phyloP scores from a whole-genome alignment of 2,113 vertebrate genomes.

The Coracopsis vasa region DNA sequence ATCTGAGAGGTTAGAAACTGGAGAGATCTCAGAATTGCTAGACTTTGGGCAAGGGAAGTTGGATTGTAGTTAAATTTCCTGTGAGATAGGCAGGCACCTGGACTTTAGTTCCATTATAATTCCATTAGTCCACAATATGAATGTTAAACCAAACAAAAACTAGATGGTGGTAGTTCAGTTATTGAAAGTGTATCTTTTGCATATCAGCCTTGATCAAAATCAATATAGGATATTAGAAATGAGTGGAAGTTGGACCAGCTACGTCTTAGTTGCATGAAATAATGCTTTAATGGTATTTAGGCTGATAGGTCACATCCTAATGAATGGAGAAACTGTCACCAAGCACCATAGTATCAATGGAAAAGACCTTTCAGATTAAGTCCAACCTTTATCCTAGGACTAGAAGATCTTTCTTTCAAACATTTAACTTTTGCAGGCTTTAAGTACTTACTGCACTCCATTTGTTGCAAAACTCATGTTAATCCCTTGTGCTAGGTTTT shows the following conservation, averaged over 20 bases:
- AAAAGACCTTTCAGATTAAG: neutral
- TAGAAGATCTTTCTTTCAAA: neutral
- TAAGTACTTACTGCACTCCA: neutral
- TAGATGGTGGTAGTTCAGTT: neutral
- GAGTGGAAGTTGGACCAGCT: neutral
- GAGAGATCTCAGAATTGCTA: neutral
- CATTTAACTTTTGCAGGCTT: neutral
- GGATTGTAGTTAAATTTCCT: neutral
- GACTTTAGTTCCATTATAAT: neutral
- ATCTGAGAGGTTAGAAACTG: neutral
- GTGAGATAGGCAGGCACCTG: neutral
- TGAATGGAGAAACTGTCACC: neutral
- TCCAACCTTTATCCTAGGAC: neutral
- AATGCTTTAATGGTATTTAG: neutral
- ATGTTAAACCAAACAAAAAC: neutral
- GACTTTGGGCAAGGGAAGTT: neutral
- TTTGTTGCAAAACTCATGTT: neutral
- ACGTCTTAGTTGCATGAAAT: neutral
- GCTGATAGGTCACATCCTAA: neutral
- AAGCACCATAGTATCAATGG: neutral
- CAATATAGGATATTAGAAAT: neutral
- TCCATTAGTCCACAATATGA: neutral
- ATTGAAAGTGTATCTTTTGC: neutral
- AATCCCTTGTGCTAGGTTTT: accelerated
- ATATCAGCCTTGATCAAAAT: neutral